Percentiles rank a stretch among this genome's conserved stretches.
Conservation (phyloP, 2,113 vertebrate genomes). For the Dasypus novemcinctus region DNA sequence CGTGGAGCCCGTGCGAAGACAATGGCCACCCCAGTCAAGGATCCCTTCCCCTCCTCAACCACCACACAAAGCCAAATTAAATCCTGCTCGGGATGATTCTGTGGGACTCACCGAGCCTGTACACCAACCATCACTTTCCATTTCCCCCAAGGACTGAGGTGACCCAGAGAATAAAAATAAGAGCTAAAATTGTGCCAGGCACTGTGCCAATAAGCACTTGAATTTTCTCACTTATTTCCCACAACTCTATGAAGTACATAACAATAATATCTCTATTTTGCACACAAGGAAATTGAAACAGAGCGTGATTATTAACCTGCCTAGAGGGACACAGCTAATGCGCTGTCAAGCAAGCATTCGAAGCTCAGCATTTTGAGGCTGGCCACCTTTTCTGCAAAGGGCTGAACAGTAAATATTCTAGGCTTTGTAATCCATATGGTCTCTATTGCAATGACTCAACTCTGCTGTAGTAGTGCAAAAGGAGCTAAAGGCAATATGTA, state of each 20-base stretch:
- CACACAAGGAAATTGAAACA: rapidly evolving
- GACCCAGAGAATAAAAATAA: not conserved
- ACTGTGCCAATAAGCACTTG: rapidly evolving
- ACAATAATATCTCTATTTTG: rapidly evolving
- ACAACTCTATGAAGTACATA: rapidly evolving
- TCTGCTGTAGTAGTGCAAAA: not conserved
- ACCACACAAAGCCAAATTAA: not conserved
- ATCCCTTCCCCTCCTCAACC: not conserved
- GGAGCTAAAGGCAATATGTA: not conserved
- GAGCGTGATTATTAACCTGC: rapidly evolving
- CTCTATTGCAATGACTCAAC: rapidly evolving
- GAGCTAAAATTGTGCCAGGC: not conserved
- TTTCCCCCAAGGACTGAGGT: not conserved
- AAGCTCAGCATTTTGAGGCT: rapidly evolving
- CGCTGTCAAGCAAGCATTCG: rapidly evolving
- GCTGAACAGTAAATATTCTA: rapidly evolving
- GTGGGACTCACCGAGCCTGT: rapidly evolving
- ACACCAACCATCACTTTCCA: rapidly evolving
- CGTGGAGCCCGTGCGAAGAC: rapidly evolving
- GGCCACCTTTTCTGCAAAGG: not conserved
- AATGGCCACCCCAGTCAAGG: not conserved
- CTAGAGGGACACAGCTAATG: rapidly evolving
- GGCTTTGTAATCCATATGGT: rapidly evolving
- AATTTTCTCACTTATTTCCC: rapidly evolving
- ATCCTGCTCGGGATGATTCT: not conserved